Conservation (phyloP, 2,113 vertebrate genomes). For the Myrmecophaga tridactyla region DNA sequence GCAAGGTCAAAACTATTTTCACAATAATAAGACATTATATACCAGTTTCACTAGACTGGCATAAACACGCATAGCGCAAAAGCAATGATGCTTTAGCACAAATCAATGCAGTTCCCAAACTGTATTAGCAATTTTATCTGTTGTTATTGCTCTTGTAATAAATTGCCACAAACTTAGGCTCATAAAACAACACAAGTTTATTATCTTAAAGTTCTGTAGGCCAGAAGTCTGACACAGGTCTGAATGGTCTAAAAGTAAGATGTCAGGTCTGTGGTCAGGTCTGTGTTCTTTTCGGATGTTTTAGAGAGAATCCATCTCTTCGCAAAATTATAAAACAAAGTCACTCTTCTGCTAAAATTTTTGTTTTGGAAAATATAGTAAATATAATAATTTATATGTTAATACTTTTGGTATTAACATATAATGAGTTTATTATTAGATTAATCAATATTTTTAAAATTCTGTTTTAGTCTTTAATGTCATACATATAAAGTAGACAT, state of each 20-base stretch:
- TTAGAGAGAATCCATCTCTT: not conserved
- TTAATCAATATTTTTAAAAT: not conserved
- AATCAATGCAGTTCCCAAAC: not conserved
- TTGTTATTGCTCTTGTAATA: not conserved
- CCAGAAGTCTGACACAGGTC: not conserved
- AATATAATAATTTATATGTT: too few relatives aligned
- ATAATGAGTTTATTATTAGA: not conserved
- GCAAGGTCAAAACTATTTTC: conserved; percentile 26
- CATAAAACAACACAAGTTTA: not conserved
- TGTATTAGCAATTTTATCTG: not conserved
- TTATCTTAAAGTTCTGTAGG: not conserved
- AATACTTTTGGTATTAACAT: not conserved
- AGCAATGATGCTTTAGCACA: not conserved
- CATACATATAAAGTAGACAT: not conserved
- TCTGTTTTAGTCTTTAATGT: not conserved
- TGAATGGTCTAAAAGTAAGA: not conserved
- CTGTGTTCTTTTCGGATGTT: not conserved
- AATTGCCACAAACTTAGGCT: not conserved
- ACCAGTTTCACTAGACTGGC: not conserved
- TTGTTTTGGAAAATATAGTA: not conserved
- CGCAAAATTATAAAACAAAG: not conserved
- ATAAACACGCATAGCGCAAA: not conserved
- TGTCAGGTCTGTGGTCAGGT: not conserved
- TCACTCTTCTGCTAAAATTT: not conserved
- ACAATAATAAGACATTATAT: not conserved